Evolutionary conservation across 2,888 invertebrate species (phyloP), one percentile per base, ranked within the genome.

Genomic region (Campoletis raptor): DNA sequence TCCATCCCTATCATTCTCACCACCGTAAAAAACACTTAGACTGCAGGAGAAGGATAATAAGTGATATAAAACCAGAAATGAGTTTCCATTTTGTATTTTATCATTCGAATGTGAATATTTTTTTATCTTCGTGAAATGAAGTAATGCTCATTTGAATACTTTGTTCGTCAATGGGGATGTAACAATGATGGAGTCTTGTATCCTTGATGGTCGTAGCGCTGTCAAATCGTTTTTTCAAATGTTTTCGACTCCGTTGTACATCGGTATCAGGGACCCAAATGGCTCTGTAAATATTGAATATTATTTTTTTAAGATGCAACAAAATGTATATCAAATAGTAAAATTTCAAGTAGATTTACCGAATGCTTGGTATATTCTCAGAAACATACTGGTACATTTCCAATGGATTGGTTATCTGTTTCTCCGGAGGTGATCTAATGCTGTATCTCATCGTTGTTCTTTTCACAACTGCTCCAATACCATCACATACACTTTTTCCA

Each of bases 401-500:
- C 4, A 61, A 30, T 30, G 61, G 24, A 61, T 21, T 61, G 21
- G 61, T 61, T 61, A 61, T 24, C 9, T 21, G 61, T 24, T 24
- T 61, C 61, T 61, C 61, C 21, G 61, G 61, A 24, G 61, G 61
- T 61, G 61, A 61, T 61, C 61, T 61, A 21, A 61, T 24, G 61
- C 61, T 30, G 10, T 61, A 10, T 24, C 61, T 3, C 61, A 61
- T 61, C 3, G 24, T 24, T 61, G 61, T 61, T 24, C 61, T 61
- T 24, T 61, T 61, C 4, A 61, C 24, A 24, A 24, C 24, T 21
- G 24, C 61, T 61, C 24, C 61, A 61, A 61, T 61, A 61, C 61
- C 61, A 61, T 61, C 61, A 61, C 61, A 61, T 61, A 61, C 61
- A 10, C 61, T 61, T 61, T 61, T 24, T 10, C 61, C 61, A 61